Evolutionary conservation across 2,797 vertebrate species (phyloP).

Genomic region (Chiroxiphia lanceolata): DNA sequence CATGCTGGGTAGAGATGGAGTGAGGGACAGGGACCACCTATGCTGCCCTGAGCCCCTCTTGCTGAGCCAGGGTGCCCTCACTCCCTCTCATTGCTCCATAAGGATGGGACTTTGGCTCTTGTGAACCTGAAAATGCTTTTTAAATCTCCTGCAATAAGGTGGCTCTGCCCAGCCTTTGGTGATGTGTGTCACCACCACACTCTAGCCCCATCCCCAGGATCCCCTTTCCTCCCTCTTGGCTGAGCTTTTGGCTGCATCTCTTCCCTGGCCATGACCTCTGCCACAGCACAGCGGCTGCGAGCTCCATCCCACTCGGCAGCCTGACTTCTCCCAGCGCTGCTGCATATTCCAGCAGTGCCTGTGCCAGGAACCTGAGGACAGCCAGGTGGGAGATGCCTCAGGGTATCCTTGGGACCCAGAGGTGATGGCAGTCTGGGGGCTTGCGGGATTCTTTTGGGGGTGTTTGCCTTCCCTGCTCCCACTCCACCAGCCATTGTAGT

Average conservation of each 20-base stretch:
- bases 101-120: background rate
- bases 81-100: background rate
- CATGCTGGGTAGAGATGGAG: background rate
- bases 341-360: background rate
- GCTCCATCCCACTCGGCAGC: rapidly evolving
- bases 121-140: background rate
- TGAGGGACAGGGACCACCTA: background rate
- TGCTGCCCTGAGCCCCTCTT: background rate
- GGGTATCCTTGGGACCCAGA: background rate
- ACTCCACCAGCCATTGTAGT: rapidly evolving
- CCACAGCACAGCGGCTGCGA: rapidly evolving
- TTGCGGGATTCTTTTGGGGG: rapidly evolving
- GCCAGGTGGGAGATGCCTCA: background rate
- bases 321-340: background rate
- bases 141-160: background rate
- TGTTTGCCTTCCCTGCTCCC: background rate
- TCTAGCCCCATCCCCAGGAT: background rate
- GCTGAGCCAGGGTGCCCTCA: rapidly evolving
- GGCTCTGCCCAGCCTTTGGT: background rate
- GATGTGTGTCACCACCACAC: rapidly evolving
- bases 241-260: background rate
- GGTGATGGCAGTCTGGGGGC: rapidly evolving
- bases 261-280: rapidly evolving
- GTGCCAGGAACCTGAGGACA: rapidly evolving
- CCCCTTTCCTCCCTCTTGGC: background rate